phyloP scores from a whole-genome alignment of 2,888 invertebrate species.

The Pristionchus entomophagus region DNA sequence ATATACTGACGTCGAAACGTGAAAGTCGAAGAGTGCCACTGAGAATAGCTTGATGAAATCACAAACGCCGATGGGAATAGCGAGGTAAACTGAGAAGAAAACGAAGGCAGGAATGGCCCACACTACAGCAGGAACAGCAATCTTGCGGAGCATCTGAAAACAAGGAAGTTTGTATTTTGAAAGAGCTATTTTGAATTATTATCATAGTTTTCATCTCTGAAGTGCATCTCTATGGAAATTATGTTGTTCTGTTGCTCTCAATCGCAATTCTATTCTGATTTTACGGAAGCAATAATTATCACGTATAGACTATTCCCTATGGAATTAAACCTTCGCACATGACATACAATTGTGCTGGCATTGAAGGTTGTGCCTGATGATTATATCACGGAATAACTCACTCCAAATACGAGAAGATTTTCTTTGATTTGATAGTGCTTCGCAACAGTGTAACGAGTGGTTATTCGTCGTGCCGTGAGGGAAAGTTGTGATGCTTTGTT shows the following conservation, averaged over 20 bases:
- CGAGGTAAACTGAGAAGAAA: background rate
- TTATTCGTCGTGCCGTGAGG: background rate
- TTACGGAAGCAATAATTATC: too few species aligned
- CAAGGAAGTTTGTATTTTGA: background rate
- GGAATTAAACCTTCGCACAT: too few species aligned
- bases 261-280: too few species aligned
- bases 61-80: background rate
- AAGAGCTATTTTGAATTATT: too few species aligned
- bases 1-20: background rate
- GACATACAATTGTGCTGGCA: too few species aligned
- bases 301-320: too few species aligned
- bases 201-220: too few species aligned
- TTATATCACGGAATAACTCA: background rate
- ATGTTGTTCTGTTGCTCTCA: too few species aligned
- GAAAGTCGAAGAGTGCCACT: background rate
- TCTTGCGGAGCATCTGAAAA: conserved; percentile 2
- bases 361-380: too few species aligned
- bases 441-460: background rate
- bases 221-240: too few species aligned
- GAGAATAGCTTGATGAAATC: background rate
- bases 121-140: background rate
- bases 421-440: conserved; percentile 11
- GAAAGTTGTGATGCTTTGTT: background rate
- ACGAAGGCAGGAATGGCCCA: background rate
- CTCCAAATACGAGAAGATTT: background rate